phyloP scores from a whole-genome alignment of 2,888 invertebrate genomes.

The Proisotoma minuta region DNA sequence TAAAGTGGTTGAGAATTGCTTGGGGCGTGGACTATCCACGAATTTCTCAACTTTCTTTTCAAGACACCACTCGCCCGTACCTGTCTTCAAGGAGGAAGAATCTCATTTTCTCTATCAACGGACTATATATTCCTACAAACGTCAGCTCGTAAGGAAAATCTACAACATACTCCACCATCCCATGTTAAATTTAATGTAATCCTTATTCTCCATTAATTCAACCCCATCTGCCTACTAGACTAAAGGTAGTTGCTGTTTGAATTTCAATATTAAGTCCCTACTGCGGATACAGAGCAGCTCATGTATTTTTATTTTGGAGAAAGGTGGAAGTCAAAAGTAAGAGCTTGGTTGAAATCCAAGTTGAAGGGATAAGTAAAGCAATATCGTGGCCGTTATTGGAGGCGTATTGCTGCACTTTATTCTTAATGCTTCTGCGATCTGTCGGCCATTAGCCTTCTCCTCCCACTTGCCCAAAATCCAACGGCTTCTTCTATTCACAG shows the following conservation, averaged over 20 bases:
- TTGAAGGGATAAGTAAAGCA: too few species aligned
- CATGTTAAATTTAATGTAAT: slow-evolving; percentile 3
- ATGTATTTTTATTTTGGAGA: too few species aligned
- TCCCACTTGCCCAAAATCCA: not conserved
- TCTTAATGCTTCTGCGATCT: not conserved
- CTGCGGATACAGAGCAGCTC: too few species aligned
- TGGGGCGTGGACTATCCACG: slow-evolving; percentile 5
- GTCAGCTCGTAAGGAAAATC: not conserved
- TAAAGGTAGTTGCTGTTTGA: not conserved
- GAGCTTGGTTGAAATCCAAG: too few species aligned
- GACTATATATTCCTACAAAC: not conserved
- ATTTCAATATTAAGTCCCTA: slow-evolving; percentile 1
- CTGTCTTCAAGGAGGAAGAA: not conserved
- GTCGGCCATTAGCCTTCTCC: slow-evolving; percentile 1
- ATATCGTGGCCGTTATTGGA: too few species aligned
- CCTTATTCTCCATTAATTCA: slow-evolving; percentile 2
- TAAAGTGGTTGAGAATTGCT: slow-evolving; percentile 20
- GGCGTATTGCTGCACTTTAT: too few species aligned
- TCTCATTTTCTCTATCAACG: not conserved
- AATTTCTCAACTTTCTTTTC: slow-evolving; percentile 9
- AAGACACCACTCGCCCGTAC: not conserved
- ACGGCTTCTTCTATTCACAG: not conserved
- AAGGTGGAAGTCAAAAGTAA: too few species aligned
- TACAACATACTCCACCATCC: slow-evolving; percentile 1
- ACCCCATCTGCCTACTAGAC: not conserved